Conservation (phyloP, 1,140 invertebrate genomes). For the Eriocheir sinensis region DNA sequence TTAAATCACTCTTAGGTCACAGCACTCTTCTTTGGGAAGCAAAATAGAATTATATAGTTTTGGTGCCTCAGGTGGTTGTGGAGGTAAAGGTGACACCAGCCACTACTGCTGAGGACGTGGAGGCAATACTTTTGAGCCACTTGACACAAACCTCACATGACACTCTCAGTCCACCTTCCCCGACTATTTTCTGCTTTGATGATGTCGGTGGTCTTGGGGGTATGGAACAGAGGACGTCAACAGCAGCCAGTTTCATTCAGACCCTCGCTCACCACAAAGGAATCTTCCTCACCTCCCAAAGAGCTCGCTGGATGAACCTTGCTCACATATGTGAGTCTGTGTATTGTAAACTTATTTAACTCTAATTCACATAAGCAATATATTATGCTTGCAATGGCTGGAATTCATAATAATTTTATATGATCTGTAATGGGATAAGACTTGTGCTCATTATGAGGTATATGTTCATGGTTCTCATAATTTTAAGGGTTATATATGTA, state of each 20-base stretch:
- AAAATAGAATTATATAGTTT: not conserved
- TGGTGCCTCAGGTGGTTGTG: constrained; percentile 18
- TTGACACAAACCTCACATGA: constrained; percentile 50
- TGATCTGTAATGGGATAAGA: not conserved
- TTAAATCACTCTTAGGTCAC: no score
- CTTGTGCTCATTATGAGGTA: not conserved
- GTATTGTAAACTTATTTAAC: not conserved
- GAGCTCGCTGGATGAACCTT: constrained; percentile 49
- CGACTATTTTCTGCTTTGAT: constrained; percentile 55
- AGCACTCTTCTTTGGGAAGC: no score
- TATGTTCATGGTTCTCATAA: no score
- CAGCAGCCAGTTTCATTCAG: constrained; percentile 33
- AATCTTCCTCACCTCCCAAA: not conserved
- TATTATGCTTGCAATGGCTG: not conserved
- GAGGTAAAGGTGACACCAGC: constrained; percentile 25
- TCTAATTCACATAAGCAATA: no score
- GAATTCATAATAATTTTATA: not conserved
- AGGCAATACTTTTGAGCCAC: constrained; percentile 14
- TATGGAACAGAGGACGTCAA: not conserved
- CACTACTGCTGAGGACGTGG: constrained; percentile 53
- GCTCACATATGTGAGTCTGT: constrained; percentile 45
- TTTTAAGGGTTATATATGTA: no score
- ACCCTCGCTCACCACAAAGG: constrained; percentile 40
- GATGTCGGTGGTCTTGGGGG: constrained; percentile 56
- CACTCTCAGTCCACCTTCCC: constrained; percentile 42